A percentile compares a stretch with the other conserved stretches of the same genome.
phyloP scores from a whole-genome alignment of 2,113 vertebrate genomes.

The Callithrix jacchus region DNA sequence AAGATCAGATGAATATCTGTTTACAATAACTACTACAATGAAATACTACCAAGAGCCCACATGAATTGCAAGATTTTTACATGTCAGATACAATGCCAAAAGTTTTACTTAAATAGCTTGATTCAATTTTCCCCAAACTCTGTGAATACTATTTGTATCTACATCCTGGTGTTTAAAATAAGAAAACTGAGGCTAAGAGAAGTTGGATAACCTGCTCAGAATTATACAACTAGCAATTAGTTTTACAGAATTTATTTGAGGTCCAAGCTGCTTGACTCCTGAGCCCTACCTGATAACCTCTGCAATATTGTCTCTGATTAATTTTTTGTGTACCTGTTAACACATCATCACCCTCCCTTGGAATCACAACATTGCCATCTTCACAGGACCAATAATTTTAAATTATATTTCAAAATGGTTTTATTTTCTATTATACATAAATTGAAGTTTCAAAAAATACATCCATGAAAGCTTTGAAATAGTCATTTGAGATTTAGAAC shows the following conservation, averaged over 20 bases:
- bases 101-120: background rate
- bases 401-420: slow-evolving; percentile 33
- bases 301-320: background rate
- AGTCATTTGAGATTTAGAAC: slow-evolving; percentile 8
- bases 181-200: background rate
- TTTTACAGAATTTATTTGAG: slow-evolving; percentile 19
- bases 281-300: background rate
- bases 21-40: background rate
- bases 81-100: background rate
- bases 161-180: background rate
- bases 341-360: background rate
- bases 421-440: background rate
- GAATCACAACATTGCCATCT: background rate
- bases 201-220: background rate
- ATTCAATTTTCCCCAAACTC: background rate
- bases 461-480: slow-evolving; percentile 26
- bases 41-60: background rate
- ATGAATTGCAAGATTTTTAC: background rate
- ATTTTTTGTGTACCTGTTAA: background rate
- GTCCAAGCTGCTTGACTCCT: background rate
- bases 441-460: slow-evolving; percentile 10
- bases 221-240: background rate
- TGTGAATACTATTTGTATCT: background rate
- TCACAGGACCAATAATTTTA: background rate
- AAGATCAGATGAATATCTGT: slow-evolving; percentile 16